Evolutionary conservation across 2,888 invertebrate species (phyloP).

Genomic region (Gasteruption jaculator): DNA sequence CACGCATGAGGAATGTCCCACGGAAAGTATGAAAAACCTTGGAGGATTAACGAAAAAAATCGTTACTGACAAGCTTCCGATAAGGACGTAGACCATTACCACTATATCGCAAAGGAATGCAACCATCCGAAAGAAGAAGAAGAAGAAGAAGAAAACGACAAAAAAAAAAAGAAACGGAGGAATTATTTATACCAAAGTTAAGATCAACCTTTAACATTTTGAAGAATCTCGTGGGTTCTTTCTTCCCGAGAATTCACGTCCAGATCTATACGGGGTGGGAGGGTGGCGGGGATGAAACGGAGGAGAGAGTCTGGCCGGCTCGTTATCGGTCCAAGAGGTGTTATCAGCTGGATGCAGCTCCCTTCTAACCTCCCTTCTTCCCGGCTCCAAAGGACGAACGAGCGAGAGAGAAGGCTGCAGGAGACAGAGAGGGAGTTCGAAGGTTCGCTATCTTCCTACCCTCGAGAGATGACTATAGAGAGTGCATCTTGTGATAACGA

Average conservation of each 20-base stretch:
- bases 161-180: not conserved
- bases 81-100: too few species aligned
- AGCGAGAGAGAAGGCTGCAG: conserved; percentile 18
- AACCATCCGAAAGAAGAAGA: conserved; percentile 11
- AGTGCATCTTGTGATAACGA: conserved; percentile 51
- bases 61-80: too few species aligned
- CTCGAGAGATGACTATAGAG: conserved; percentile 47
- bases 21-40: too few species aligned
- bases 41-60: too few species aligned
- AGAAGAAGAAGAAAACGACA: not conserved
- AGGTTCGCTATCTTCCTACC: conserved; percentile 43
- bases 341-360: conserved; percentile 50
- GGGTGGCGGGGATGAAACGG: conserved; percentile 25
- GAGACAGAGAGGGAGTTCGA: conserved; percentile 28
- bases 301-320: conserved; percentile 46
- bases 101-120: too few species aligned
- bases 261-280: conserved; percentile 6
- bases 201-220: too few species aligned
- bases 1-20: too few species aligned
- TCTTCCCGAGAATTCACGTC: not conserved
- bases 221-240: too few species aligned
- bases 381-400: conserved; percentile 18
- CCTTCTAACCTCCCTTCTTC: conserved; percentile 34
- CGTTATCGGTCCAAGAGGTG: conserved; percentile 46
- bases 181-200: too few species aligned